phyloP scores from a whole-genome alignment of 2,113 vertebrate species.

The Nycticebus coucang region DNA sequence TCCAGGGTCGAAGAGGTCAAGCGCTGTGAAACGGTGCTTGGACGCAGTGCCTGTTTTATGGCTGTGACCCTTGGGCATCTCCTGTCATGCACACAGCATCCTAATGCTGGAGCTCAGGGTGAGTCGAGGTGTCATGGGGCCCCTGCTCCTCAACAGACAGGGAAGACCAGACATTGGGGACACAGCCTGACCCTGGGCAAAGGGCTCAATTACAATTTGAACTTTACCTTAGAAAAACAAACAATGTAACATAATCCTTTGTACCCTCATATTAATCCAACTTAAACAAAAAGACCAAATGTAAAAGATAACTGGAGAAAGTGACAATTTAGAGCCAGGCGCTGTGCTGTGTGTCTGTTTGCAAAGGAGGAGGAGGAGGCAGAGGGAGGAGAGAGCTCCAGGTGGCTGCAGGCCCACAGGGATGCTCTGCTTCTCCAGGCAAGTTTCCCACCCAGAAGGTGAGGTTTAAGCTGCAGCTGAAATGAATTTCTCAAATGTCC shows the following conservation, averaged over 20 bases:
- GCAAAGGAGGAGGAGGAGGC: background rate
- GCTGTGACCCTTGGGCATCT: background rate
- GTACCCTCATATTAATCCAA: too few species aligned
- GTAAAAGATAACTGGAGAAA: background rate
- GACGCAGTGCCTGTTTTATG: background rate
- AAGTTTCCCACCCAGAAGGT: background rate
- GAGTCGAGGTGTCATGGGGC: background rate
- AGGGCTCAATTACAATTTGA: too few species aligned
- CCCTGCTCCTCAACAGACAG: background rate
- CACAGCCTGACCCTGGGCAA: too few species aligned
- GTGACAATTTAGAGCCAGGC: background rate
- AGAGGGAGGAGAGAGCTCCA: background rate
- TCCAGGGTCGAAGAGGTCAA: background rate
- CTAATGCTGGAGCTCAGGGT: too few species aligned
- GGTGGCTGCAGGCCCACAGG: fast-evolving
- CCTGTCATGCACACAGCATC: background rate
- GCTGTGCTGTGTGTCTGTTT: background rate
- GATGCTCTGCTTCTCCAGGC: background rate
- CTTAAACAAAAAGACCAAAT: background rate
- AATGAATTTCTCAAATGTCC: background rate
- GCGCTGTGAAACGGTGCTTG: background rate
- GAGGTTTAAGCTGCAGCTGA: background rate
- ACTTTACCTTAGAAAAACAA: too few species aligned
- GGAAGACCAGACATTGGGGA: background rate
- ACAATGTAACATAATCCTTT: too few species aligned